A percentile compares a stretch with the other conserved stretches of the same genome.
These are phyloP conservation scores for Haemorhous mexicanus DNA, from an alignment of 2,113 vertebrate genomes.

Conservation along the genomic window DNA sequence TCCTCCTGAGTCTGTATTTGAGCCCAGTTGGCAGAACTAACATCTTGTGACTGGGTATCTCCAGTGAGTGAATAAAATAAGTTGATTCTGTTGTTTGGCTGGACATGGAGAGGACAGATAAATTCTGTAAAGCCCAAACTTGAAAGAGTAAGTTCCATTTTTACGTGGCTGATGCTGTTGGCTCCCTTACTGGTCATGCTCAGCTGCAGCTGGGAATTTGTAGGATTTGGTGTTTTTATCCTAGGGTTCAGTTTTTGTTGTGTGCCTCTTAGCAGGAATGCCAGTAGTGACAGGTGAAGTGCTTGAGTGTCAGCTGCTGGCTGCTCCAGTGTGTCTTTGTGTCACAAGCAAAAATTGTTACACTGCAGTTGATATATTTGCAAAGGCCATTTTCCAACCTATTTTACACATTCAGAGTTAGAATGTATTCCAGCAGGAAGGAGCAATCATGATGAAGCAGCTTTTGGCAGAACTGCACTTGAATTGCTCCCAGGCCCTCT, in stretches of 20 bases:
- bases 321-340: accelerated
- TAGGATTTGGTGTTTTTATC: background rate
- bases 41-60: background rate
- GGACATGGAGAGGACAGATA: background rate
- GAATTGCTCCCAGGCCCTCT: accelerated
- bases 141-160: background rate
- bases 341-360: background rate
- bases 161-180: accelerated
- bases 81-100: background rate
- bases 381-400: background rate
- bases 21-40: background rate
- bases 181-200: background rate
- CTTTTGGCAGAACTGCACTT: background rate
- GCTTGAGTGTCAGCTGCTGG: background rate
- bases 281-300: accelerated
- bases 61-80: background rate
- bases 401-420: background rate
- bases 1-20: background rate
- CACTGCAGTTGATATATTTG: background rate
- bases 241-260: background rate
- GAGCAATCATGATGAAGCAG: background rate
- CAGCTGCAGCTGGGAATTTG: background rate
- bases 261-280: background rate
- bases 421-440: background rate
- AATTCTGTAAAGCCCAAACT: background rate